Base-by-base conservation (phyloP, 1,140 invertebrate species). In the Drosophila insularis region DNA sequence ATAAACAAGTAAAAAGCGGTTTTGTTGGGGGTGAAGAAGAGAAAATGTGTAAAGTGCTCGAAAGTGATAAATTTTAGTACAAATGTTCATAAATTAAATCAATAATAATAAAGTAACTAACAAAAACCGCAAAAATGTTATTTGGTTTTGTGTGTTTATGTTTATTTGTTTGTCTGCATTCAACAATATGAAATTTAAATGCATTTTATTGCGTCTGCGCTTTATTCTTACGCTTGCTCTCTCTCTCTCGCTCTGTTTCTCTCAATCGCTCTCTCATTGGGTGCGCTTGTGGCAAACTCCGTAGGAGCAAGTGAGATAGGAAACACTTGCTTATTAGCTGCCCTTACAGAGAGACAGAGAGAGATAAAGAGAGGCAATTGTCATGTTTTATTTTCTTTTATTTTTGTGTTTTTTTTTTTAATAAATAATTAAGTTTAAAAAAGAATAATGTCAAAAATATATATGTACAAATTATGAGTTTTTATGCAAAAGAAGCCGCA, bases 101-200 rank as follows among this genome's bases (percentile, higher is more conserved):
- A 32, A 32, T 7, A 7, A 32, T 23, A 4, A 27, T 27, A 50
- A 50, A 21, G 4, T 27, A 27, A 27, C 27, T 27, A 50, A 50
- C 10, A 21, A 21, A 5, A 19, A 21, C 43, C 43, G 43, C 43
- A 21, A 46, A 46, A 43, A 17, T 46, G 14, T 46, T 43, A 17
- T 21, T 50, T 50, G 17, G 43, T 11, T 21, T 19, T 21, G 1
- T 50, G 43, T 50, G 43, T 50, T 50, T 50, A 21, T 50, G 43
- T 50, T 50, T 50, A 50, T 50, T 50, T 50, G 43, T 50, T 50
- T 50, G 43, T 50, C 43, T 50, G 43, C 43, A 50, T 50, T 50
- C 43, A 50, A 50, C 43, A 50, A 50, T 50, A 50, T 50, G 43
- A 50, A 50, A 50, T 50, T 50, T 50, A 50, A 50, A 21, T 50